Evolutionary conservation across 2,797 vertebrate genomes (phyloP), one percentile per base, ranked within the genome.

Genomic region (Luscinia megarhynchos): DNA sequence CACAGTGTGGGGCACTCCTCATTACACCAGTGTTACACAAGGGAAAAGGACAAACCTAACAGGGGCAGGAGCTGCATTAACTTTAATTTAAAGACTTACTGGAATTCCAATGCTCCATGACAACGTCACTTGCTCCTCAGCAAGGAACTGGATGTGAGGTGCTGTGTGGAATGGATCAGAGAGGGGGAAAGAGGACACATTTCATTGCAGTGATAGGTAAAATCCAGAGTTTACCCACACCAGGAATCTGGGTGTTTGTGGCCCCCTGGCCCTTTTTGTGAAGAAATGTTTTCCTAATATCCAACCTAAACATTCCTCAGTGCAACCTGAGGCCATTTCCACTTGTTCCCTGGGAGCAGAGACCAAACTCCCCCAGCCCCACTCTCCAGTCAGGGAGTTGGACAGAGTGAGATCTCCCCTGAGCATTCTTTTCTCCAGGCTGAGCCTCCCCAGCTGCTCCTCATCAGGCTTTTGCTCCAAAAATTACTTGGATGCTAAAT

Each of bases 351-450:
- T 43, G 50, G 40, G 50, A 57, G 16, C 36, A 68, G 41, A 76
- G 36, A 40, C 63, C 0, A 1, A 43, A 27, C 3, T 5, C 15
- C 32, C 11, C 18, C 0, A 0, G 21, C 26, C 20, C 12, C 10
- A 34, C 6, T 15, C 26, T 82, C 36, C 50, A 11, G 0, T 4
- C 32, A 51, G 43, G 34, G 50, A 21, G 22, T 2, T 50, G 36
- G 12, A n/a, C 27, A 41, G 63, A 62, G 16, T 16, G 9, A 63
- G 23, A 62, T 20, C 3, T 32, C 21, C 11, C 15, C 53, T 6
- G 36, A 50, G 38, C 41, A 50, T 51, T 32, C 57, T 57, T 15
- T 63, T 30, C 70, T 57, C 20, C 57, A 63, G 57, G 50, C 4
- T 57, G 50, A 83, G 32, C 4, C 20, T 8, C 26, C 2, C 5